Evolutionary conservation across 2,888 invertebrate genomes (phyloP).

Genomic region (Anthophora plumipes): DNA sequence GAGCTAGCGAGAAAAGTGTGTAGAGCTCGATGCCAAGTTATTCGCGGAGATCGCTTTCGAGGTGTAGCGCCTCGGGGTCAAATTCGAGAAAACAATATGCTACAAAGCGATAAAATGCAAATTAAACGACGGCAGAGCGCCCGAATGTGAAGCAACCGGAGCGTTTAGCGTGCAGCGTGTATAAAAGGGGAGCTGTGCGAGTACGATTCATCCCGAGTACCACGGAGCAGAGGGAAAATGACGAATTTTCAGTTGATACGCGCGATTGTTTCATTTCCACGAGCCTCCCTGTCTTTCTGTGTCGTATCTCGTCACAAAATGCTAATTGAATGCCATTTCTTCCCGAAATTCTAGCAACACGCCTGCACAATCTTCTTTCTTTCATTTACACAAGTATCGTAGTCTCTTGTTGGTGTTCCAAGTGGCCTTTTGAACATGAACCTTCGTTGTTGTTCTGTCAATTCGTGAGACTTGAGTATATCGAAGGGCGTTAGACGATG

Average conservation of each 20-base stretch:
- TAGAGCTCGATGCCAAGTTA: background rate
- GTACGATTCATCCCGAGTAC: background rate
- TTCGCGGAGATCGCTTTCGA: background rate
- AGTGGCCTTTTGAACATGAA: background rate
- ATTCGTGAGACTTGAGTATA: background rate
- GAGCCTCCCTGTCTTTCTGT: background rate
- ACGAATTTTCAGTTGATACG: background rate
- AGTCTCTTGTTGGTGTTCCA: background rate
- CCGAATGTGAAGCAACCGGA: conserved; percentile 21
- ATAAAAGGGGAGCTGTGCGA: conserved; percentile 27
- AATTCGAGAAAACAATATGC: conserved; percentile 35
- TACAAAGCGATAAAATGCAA: conserved; percentile 44
- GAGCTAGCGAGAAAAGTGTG: background rate
- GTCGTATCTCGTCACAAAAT: too few relatives aligned
- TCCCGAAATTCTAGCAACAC: conserved; percentile 1
- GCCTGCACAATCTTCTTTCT: background rate
- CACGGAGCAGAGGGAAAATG: background rate
- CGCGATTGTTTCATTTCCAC: background rate
- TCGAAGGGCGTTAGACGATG: background rate
- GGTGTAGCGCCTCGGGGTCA: background rate
- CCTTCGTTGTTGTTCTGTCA: background rate
- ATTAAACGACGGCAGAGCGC: conserved; percentile 20
- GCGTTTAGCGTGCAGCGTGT: background rate
- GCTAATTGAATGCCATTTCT: conserved; percentile 19
- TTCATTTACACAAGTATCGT: background rate